A percentile compares a stretch with the other conserved stretches of the same genome.
phyloP scores from a whole-genome alignment of 2,797 vertebrate species.

The Peromyscus eremicus region DNA sequence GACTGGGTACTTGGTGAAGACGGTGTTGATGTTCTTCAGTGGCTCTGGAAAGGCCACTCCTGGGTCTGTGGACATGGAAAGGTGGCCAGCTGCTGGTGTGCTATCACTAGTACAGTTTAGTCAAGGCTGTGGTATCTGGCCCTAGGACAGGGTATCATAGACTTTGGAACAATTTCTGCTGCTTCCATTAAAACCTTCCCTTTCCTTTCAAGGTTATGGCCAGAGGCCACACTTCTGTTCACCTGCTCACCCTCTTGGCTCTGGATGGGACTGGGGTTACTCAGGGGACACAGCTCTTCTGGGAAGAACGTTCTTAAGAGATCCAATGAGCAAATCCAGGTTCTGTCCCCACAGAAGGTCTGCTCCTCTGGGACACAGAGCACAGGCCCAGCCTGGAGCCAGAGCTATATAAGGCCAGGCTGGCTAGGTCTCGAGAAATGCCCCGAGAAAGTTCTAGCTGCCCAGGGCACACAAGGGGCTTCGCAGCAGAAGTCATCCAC shows the following conservation, averaged over 20 bases:
- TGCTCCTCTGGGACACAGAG: constrained; percentile 46
- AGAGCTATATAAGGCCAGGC: constrained; percentile 45
- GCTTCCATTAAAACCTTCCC: background rate
- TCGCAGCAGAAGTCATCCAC: background rate
- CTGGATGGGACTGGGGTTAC: background rate
- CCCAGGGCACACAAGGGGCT: background rate
- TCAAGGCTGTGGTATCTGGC: background rate
- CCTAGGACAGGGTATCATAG: background rate
- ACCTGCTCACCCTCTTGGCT: background rate
- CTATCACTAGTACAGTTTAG: background rate
- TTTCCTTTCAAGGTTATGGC: background rate
- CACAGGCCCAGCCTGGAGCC: background rate
- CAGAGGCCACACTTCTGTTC: background rate
- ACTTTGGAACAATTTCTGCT: background rate
- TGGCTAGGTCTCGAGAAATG: background rate
- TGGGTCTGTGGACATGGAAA: background rate
- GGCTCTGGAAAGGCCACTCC: background rate
- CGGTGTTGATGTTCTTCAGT: background rate
- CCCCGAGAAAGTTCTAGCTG: background rate
- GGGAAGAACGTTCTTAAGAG: background rate
- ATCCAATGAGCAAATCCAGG: background rate
- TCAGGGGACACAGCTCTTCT: accelerated
- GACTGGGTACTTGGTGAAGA: background rate
- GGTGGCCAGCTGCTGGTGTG: background rate
- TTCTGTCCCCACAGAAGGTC: background rate